Conservation (phyloP, 2,113 vertebrate species). For the Bostrychus sinensis region DNA sequence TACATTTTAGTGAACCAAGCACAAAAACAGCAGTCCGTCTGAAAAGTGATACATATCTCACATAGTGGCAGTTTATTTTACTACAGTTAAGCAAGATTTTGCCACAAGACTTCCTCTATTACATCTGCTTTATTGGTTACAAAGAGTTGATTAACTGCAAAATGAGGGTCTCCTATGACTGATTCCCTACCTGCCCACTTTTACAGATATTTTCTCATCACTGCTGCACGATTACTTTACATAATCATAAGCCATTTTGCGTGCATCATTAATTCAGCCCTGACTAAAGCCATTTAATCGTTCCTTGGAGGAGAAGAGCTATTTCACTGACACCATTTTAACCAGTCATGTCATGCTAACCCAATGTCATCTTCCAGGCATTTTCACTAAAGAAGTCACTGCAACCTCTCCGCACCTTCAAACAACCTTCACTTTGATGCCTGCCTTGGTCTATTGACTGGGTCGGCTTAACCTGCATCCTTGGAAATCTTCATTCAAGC, state of each 20-base stretch:
- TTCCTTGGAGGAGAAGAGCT: constrained; percentile 45
- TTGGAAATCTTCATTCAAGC: constrained; percentile 20
- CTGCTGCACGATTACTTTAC: constrained; percentile 55
- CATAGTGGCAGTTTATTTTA: constrained; percentile 35
- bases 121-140: neutral
- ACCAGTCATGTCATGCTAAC: constrained; percentile 42
- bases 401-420: constrained; percentile 9
- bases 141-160: constrained; percentile 40
- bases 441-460: constrained; percentile 24
- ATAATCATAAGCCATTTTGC: constrained; percentile 70
- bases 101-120: neutral
- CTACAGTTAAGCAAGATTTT: constrained; percentile 10
- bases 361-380: constrained; percentile 39
- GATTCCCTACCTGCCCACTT: constrained; percentile 39
- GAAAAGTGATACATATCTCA: constrained; percentile 32
- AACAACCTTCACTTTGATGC: constrained; percentile 42
- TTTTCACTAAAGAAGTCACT: constrained; percentile 25
- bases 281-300: constrained; percentile 66
- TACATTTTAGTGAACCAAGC: constrained; percentile 18
- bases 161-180: constrained; percentile 27
- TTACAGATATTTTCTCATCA: constrained; percentile 42
- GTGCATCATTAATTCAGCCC: constrained; percentile 70
- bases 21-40: constrained; percentile 38
- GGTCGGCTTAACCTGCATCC: constrained; percentile 25
- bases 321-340: constrained; percentile 48